Evolutionary conservation across 1,140 invertebrate genomes (phyloP), one percentile per base, ranked within the genome.

Genomic region (Delia radicum): DNA sequence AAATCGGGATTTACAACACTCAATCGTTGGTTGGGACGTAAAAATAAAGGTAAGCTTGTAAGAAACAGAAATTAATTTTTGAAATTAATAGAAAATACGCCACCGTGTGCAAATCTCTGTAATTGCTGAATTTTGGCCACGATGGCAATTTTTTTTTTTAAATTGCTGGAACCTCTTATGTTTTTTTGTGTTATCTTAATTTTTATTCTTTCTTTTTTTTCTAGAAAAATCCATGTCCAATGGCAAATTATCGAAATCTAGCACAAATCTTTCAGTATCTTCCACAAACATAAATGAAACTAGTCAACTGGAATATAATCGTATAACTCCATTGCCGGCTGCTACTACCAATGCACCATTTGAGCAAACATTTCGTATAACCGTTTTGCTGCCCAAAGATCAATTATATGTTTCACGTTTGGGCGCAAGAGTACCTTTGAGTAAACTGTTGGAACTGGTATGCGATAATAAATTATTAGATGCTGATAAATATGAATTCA

Each of bases 401-500:
- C 94, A 96, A 86, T 88, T 96, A 26, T 94, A 92, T 82, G 85
- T 86, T 73, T 77, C 81, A 15, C 79, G 85, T 0, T 42, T 86
- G 48, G 85, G 74, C 90, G 92, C 82, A 90, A 92, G 72, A 89
- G 91, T 84, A 90, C 90, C 74, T 86, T 89, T 61, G 84, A 95
- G 37, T 87, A 90, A 73, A 90, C 93, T 79, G 90, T 94, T 95
- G 77, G 86, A 88, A 27, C 90, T 92, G 82, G 92, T 95, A 5
- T 96, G 95, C 80, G 88, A 89, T n/a, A 94, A 95, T 80, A 95
- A 95, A 83, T 91, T 91, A 85, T 86, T 96, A 75, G 93, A 95
- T 83, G 87, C 89, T 13, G 82, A 88, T 26, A 92, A 92, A 81
- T 95, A 95, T 84, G 92, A 93, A 82, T 91, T 96, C 73, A 89